A percentile compares a stretch with the other conserved stretches of the same genome.
These are phyloP conservation scores for Chloroclysta siterata DNA, from an alignment of 2,888 invertebrate species.

Conservation along the genomic window DNA sequence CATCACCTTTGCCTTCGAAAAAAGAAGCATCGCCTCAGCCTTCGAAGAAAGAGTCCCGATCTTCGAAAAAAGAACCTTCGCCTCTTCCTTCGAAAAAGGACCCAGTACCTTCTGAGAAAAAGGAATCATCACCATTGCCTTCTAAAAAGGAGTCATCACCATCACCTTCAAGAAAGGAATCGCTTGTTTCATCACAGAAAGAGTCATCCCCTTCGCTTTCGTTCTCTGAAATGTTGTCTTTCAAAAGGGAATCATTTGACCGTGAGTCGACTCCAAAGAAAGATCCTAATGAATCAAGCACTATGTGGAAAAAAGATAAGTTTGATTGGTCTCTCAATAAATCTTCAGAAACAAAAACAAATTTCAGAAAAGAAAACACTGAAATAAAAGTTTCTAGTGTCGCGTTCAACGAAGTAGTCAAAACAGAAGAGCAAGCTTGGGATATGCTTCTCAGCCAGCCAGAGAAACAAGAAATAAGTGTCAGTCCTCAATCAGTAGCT, in stretches of 20 bases:
- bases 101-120: conserved; percentile 8
- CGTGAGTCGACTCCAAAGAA: conserved; percentile 31
- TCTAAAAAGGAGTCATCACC: conserved; percentile 18
- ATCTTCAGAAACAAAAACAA: conserved; percentile 38
- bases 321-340: conserved; percentile 35
- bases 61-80: conserved; percentile 14
- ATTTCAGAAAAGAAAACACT: conserved; percentile 44
- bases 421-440: conserved; percentile 78
- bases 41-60: conserved; percentile 2
- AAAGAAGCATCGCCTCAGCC: conserved; percentile 15
- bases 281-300: conserved; percentile 24
- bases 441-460: conserved; percentile 73
- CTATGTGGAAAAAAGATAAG: conserved; percentile 41
- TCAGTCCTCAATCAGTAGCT: conserved; percentile 43
- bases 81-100: conserved; percentile 8
- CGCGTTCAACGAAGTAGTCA: conserved; percentile 51
- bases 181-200: conserved; percentile 11
- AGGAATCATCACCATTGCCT: conserved; percentile 15
- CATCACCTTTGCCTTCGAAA: conserved; percentile 5
- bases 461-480: conserved; percentile 51
- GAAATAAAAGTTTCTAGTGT: conserved; percentile 43
- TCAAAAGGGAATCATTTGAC: conserved; percentile 27
- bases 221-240: conserved; percentile 27
- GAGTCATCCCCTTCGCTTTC: conserved; percentile 17
- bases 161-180: conserved; percentile 23